These are phyloP conservation scores for Gouania willdenowi DNA, from an alignment of 2,797 vertebrate species.

Conservation along the genomic window DNA sequence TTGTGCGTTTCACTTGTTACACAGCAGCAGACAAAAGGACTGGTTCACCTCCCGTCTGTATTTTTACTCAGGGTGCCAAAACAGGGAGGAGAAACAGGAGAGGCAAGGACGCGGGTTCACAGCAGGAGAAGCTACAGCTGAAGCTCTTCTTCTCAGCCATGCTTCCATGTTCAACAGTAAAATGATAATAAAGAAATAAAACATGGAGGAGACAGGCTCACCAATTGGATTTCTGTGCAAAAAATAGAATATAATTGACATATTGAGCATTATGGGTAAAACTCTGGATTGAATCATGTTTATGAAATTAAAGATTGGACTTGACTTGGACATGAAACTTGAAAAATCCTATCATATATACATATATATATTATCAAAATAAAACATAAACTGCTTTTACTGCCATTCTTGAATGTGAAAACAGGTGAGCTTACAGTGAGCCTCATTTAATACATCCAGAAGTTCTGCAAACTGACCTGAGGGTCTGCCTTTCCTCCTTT, in stretches of 20 bases:
- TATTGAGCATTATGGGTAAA: constrained; percentile 43
- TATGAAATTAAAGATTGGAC: no score
- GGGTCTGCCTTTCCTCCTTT: constrained; percentile 73
- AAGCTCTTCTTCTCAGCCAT: no score
- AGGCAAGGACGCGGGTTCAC: constrained; percentile 62
- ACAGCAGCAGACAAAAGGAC: constrained; percentile 50
- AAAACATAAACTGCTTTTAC: constrained; percentile 69
- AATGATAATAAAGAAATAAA: no score
- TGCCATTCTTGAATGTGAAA: constrained; percentile 63
- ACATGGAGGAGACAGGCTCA: constrained; percentile 19
- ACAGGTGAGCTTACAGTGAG: constrained; percentile 59
- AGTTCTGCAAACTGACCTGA: constrained; percentile 59
- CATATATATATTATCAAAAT: constrained; percentile 47
- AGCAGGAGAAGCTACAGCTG: constrained; percentile 36
- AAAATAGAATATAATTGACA: constrained; percentile 20
- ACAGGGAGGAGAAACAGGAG: constrained; percentile 73
- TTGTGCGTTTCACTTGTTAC: constrained; percentile 57
- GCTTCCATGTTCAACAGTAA: no score
- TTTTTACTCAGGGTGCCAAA: constrained; percentile 84
- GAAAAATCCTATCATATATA: constrained; percentile 38
- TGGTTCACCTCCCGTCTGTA: constrained; percentile 75
- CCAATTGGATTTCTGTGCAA: constrained; percentile 18
- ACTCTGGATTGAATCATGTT: constrained; percentile 32
- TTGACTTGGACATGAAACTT: no score
- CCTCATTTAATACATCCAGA: constrained; percentile 39